These are phyloP conservation scores for Apis dorsata DNA, from an alignment of 1,140 invertebrate genomes.

Conservation along the genomic window DNA sequence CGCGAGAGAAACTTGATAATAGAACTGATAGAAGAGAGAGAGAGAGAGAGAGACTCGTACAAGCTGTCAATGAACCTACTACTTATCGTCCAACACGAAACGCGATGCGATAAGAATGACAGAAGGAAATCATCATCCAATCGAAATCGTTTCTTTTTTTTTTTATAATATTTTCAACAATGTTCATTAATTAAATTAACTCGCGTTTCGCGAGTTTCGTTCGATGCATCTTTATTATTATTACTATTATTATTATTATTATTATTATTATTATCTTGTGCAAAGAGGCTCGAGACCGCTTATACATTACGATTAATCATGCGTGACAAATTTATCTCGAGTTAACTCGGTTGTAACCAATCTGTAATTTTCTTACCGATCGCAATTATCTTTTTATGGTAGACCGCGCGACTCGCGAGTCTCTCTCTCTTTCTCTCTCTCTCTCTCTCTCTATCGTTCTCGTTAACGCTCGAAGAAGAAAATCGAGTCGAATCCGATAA, in stretches of 20 bases:
- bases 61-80: neutral
- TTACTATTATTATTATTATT: no score
- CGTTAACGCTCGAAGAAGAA: neutral
- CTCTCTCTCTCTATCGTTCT: conserved; percentile 9
- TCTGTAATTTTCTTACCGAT: conserved; percentile 29
- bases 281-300: neutral
- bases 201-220: neutral
- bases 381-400: conserved; percentile 30
- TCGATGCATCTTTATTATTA: conserved; percentile 1
- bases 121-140: neutral
- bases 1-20: conserved; percentile 24
- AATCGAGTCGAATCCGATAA: no score
- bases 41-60: neutral
- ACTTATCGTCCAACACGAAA: no score
- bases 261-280: no score
- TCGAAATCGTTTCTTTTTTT: no score
- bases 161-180: no score
- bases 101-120: neutral
- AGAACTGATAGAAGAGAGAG: conserved; percentile 9
- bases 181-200: no score
- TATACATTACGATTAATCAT: conserved; percentile 20
- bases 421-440: no score
- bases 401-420: neutral
- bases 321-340: conserved; percentile 25
- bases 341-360: conserved; percentile 35